phyloP scores from a whole-genome alignment of 1,140 invertebrate genomes.

The Pinna nobilis region DNA sequence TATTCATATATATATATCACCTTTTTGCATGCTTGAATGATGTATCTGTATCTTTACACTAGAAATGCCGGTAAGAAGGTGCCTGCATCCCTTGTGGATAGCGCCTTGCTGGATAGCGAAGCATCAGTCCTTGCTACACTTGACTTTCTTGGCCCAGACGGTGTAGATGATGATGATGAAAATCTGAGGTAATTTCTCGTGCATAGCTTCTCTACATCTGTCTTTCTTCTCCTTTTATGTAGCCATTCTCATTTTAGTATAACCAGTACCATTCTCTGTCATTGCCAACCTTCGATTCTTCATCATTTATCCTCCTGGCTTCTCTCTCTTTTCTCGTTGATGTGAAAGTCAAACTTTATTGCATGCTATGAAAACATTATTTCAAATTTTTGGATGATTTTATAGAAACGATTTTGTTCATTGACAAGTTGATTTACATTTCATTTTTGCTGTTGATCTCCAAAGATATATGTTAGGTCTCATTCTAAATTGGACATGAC shows the following conservation, averaged over 20 bases:
- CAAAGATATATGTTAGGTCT: too few species aligned
- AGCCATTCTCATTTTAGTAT: background rate
- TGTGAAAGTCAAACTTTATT: too few species aligned
- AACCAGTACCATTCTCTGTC: too few species aligned
- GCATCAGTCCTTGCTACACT: constrained; percentile 97
- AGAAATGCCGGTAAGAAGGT: constrained; percentile 42
- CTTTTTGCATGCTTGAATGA: background rate
- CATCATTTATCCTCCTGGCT: too few species aligned
- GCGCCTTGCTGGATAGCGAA: constrained; percentile 91
- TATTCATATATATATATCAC: background rate
- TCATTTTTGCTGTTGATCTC: too few species aligned
- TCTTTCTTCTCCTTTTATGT: background rate
- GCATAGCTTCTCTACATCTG: background rate
- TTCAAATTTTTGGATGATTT: too few species aligned
- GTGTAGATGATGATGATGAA: constrained; percentile 77
- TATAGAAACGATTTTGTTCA: too few species aligned
- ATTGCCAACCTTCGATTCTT: too few species aligned
- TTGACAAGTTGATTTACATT: too few species aligned
- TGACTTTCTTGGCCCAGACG: constrained; percentile 88
- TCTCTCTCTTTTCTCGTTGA: too few species aligned
- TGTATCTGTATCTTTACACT: background rate
- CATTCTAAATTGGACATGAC: too few species aligned
- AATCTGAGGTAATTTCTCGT: constrained; percentile 59
- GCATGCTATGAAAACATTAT: too few species aligned
- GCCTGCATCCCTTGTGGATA: constrained; percentile 77